A percentile compares a stretch with the other conserved stretches of the same genome.
Evolutionary conservation across 2,113 vertebrate genomes (phyloP).

Genomic region (Manacus vitellinus): DNA sequence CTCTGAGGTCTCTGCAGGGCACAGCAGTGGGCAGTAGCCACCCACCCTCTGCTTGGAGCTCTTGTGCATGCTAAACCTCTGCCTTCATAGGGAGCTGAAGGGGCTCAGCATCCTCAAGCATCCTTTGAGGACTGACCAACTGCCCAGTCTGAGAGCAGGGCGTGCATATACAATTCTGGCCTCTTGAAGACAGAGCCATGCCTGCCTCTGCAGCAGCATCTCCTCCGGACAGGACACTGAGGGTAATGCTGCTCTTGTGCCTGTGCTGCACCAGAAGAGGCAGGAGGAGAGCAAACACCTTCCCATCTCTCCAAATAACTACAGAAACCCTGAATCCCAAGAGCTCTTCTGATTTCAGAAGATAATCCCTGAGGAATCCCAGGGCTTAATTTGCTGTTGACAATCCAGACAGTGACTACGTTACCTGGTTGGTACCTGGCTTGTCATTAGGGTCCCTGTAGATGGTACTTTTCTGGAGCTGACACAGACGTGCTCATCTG

Average conservation of each 20-base stretch:
- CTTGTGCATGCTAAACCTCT: background rate
- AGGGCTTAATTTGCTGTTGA: constrained; percentile 2
- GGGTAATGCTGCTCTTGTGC: background rate
- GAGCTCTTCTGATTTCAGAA: background rate
- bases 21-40: background rate
- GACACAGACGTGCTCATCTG: background rate
- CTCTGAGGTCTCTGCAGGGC: background rate
- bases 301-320: background rate
- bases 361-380: background rate
- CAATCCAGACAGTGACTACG: background rate
- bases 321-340: background rate
- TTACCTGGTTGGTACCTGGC: background rate
- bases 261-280: background rate
- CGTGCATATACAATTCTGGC: background rate
- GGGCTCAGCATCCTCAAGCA: background rate
- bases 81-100: background rate
- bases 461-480: background rate
- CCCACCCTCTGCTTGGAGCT: background rate
- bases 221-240: background rate
- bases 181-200: background rate
- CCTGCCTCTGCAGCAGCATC: background rate
- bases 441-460: background rate
- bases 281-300: background rate
- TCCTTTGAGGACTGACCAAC: background rate
- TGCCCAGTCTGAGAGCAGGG: background rate